These are phyloP conservation scores for Drosophila antonietae DNA, from an alignment of 2,888 invertebrate genomes.

Conservation along the genomic window DNA sequence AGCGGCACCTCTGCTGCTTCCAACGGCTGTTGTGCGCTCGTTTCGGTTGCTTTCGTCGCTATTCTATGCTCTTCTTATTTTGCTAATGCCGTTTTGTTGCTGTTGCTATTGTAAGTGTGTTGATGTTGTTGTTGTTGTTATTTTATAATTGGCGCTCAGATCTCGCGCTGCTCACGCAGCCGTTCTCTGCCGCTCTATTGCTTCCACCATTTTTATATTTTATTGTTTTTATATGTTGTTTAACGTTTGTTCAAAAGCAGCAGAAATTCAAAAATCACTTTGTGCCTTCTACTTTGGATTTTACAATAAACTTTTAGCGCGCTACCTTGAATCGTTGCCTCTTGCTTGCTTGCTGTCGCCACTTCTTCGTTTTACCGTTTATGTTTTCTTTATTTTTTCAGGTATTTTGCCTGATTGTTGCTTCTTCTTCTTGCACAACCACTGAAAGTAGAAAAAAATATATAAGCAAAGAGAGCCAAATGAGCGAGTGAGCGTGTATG, in stretches of 20 bases:
- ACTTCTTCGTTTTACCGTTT: conserved; percentile 83
- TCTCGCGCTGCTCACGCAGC: conserved; percentile 81
- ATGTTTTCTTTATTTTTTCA: conserved; percentile 70
- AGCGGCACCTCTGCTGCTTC: conserved; percentile 48
- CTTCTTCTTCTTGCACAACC: conserved; percentile 82
- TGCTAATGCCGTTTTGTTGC: conserved; percentile 49
- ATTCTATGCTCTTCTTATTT: conserved; percentile 53
- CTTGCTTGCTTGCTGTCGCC: conserved; percentile 67
- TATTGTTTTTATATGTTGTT: conserved; percentile 67
- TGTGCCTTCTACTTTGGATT: conserved; percentile 69
- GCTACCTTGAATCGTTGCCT: conserved; percentile 66
- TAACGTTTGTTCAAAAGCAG: conserved; percentile 50
- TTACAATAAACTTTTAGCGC: conserved; percentile 81
- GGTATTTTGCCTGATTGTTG: conserved; percentile 81
- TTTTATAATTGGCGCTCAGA: conserved; percentile 77
- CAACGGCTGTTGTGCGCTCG: conserved; percentile 71
- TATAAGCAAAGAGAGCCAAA: conserved; percentile 74
- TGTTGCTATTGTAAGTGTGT: conserved; percentile 24
- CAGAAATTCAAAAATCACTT: conserved; percentile 57
- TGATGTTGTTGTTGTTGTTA: conserved; percentile 49
- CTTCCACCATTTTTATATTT: conserved; percentile 83
- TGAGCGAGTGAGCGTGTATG: conserved; percentile 55
- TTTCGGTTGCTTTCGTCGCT: conserved; percentile 45
- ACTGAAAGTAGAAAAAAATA: conserved; percentile 80
- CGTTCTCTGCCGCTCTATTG: conserved; percentile 83